Conservation (phyloP, 2,797 vertebrate species). For the Eleutherodactylus coqui region DNA sequence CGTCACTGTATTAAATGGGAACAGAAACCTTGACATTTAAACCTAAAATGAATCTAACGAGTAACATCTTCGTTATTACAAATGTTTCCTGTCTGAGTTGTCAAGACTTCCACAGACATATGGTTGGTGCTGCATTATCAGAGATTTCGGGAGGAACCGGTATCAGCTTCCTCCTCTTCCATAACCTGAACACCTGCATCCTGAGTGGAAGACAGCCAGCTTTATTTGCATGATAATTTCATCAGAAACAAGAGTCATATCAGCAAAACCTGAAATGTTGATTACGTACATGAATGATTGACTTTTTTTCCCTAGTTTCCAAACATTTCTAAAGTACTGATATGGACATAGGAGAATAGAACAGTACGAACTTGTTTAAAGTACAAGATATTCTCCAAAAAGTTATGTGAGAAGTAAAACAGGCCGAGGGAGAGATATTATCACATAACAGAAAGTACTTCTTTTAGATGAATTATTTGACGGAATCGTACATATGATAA, state of each 20-base stretch:
- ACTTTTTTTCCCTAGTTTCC: not conserved
- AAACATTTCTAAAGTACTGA: not conserved
- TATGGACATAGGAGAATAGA: not conserved
- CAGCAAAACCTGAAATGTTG: slow-evolving; percentile 70
- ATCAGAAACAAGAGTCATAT: slow-evolving; percentile 74
- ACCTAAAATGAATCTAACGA: slow-evolving; percentile 9
- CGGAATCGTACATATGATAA: not conserved
- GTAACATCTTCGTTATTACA: slow-evolving; percentile 62
- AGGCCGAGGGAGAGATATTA: not conserved
- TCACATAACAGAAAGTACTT: not conserved
- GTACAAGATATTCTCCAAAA: slow-evolving; percentile 1
- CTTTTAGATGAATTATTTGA: not conserved
- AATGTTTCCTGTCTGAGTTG: slow-evolving; percentile 62
- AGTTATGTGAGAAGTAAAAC: not conserved
- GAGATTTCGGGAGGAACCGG: slow-evolving; percentile 75
- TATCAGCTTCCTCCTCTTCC: slow-evolving; percentile 74
- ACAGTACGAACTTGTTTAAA: not conserved
- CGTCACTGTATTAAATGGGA: slow-evolving; percentile 7
- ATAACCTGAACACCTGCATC: slow-evolving; percentile 81
- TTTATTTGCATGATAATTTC: slow-evolving; percentile 73
- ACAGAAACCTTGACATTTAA: slow-evolving; percentile 22
- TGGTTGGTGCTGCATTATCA: slow-evolving; percentile 65
- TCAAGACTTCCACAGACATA: slow-evolving; percentile 69
- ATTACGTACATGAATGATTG: slow-evolving; percentile 41
- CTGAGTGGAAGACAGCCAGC: slow-evolving; percentile 74